These are phyloP conservation scores for Cecidostiba fungosa DNA, from an alignment of 2,888 invertebrate species.

Conservation along the genomic window DNA sequence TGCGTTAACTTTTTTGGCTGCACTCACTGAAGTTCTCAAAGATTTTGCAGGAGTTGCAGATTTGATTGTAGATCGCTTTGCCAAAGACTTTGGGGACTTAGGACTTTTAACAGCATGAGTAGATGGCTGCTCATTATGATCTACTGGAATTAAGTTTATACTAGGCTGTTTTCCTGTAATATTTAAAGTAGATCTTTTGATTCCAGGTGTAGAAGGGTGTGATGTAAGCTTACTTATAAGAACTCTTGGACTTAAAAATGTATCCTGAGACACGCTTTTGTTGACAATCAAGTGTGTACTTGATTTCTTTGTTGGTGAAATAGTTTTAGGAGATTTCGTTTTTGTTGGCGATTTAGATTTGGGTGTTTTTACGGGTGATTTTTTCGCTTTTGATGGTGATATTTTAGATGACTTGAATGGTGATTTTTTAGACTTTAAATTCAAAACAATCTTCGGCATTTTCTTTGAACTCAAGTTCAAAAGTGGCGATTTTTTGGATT, in stretches of 20 bases:
- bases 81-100: conserved; percentile 13
- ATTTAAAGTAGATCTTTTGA: conserved; percentile 58
- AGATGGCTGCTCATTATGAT: conserved; percentile 17
- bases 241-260: conserved; percentile 58
- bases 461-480: conserved; percentile 41
- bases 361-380: conserved; percentile 23
- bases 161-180: conserved; percentile 60
- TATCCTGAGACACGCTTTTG: conserved; percentile 4
- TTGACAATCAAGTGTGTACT: conserved; percentile 19
- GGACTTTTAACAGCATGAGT: neutral
- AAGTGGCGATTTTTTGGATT: conserved; percentile 33
- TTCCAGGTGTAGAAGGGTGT: conserved; percentile 50
- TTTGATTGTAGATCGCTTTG: neutral
- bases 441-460: conserved; percentile 55
- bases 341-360: conserved; percentile 3
- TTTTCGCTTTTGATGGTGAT: conserved; percentile 43
- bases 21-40: conserved; percentile 9
- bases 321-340: neutral
- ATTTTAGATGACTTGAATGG: conserved; percentile 4
- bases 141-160: conserved; percentile 56
- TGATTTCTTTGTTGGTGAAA: conserved; percentile 8
- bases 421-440: conserved; percentile 37
- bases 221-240: conserved; percentile 45
- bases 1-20: neutral
- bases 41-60: conserved; percentile 11